Evolutionary conservation across 2,113 vertebrate species (phyloP).

Genomic region (Ciconia maguari): DNA sequence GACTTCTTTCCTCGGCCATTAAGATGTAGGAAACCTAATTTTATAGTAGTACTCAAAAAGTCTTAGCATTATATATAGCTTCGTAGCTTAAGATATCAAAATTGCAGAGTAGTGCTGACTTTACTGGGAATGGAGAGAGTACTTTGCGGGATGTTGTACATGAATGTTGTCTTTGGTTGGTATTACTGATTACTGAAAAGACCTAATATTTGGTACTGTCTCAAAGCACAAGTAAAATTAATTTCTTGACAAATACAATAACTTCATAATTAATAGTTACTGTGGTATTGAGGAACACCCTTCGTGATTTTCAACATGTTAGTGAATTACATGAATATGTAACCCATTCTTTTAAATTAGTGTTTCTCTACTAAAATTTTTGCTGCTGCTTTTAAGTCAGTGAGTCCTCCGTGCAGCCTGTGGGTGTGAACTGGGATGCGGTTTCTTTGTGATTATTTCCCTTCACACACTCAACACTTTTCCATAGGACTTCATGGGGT

Average conservation of each 20-base stretch:
- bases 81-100: neutral
- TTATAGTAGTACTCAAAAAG: neutral
- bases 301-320: neutral
- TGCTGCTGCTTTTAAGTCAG: slow-evolving; percentile 19
- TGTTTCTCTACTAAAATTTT: neutral
- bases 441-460: neutral
- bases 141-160: neutral
- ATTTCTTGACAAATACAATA: neutral
- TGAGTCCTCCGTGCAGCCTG: neutral
- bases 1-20: slow-evolving; percentile 97
- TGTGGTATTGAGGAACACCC: neutral
- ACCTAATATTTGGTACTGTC: neutral
- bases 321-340: neutral
- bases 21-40: slow-evolving; percentile 83
- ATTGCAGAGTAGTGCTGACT: neutral
- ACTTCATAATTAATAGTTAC: neutral
- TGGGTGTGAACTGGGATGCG: neutral
- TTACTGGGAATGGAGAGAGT: neutral
- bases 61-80: neutral
- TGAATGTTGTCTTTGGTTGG: neutral
- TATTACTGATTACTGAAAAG: neutral
- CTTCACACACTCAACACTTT: neutral
- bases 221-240: neutral
- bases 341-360: neutral
- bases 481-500: neutral